Evolutionary conservation across 2,113 vertebrate genomes (phyloP), one percentile per base, ranked within the genome.

Genomic region (Synchiropus splendidus): DNA sequence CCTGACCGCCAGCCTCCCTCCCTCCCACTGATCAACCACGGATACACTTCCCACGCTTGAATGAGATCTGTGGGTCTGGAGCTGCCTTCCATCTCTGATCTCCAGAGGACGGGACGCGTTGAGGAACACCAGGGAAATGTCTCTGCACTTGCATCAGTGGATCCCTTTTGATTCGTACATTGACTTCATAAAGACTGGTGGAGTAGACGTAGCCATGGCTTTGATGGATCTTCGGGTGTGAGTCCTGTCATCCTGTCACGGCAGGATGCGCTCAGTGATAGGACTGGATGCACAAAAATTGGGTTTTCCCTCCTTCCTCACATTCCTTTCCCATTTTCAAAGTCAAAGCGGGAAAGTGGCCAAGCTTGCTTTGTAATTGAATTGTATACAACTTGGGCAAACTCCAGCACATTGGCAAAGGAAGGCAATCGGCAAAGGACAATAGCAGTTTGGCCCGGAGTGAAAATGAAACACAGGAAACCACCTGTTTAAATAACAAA

Each of bases 221-320:
- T 66, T 74, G 72, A 78, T 76, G 71, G 74, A 65, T 78, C 68
- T 72, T 75, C 72, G 27, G 54, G 33, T 52, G 67, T n/a, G n/a
- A n/a, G n/a, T n/a, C 51, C 57, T 49, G 67, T 68, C 63, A 62
- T 58, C 65, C 69, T 61, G 64, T 72, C 67, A 61, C 3, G 10
- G 51, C 38, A 42, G 64, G 64, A 71, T 46, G 33, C 62, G 61
- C 70, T 62, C 57, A 56, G 60, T 58, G 64, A 64, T 54, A 64
- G 69, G 69, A 59, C 64, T 66, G 74, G 58, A 70, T 72, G 75
- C 68, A 75, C 68, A 75, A 75, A 77, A 75, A 75, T 80, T 70
- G 59, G 67, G 69, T 75, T 75, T 32, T 35, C 31, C 15, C 21
- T 27, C 4, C 21, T 27, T 27, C 8, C 70, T 64, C 70, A 58